Evolutionary conservation across 2,888 invertebrate species (phyloP), one percentile per base, ranked within the genome.

Genomic region (Andrena trimmerana): DNA sequence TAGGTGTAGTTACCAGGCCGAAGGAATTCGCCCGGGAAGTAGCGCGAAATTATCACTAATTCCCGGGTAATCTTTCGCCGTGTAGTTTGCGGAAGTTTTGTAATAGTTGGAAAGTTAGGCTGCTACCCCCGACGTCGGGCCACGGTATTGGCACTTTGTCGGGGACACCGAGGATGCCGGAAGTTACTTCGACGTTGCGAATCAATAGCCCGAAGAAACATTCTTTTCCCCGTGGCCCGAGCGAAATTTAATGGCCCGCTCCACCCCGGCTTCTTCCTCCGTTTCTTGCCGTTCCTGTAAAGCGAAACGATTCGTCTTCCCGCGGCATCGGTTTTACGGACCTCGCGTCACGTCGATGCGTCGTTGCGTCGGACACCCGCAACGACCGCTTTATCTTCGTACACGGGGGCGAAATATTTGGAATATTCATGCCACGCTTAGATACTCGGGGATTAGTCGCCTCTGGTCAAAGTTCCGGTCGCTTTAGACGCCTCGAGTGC

Each of bases 31-130:
- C 59, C 69, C 74, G 27, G 54, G 75, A 84, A 76, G 84, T 83
- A 79, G 71, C 84, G 70, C 68, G 79, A 83, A 83, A 84, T 84
- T 79, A 80, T 84, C 84, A 72, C 80, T 80, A 83, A 84, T 84
- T 84, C 76, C 75, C 60, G 84, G 69, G 60, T 84, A 84, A 84
- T 84, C 83, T 83, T 84, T 84, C 75, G 75, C 33, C 52, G 75
- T 65, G 68, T 72, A 71, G 75, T 79, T 71, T 31, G 48, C 7
- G 57, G 50, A 84, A 84, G 84, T 84, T 84, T 76, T 71, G 84
- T 60, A 72, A 79, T 84, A 79, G 79, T 84, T 79, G 16, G 74
- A 75, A 83, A 84, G 84, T 84, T 83, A 57, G 75, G 42, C 72
- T 48, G 50, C 42, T 52, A 10, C 60, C 65, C 13, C 42, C 5